Percentiles rank a stretch among this genome's conserved stretches.
Conservation (phyloP, 2,888 invertebrate species). For the Eilema griseolum region DNA sequence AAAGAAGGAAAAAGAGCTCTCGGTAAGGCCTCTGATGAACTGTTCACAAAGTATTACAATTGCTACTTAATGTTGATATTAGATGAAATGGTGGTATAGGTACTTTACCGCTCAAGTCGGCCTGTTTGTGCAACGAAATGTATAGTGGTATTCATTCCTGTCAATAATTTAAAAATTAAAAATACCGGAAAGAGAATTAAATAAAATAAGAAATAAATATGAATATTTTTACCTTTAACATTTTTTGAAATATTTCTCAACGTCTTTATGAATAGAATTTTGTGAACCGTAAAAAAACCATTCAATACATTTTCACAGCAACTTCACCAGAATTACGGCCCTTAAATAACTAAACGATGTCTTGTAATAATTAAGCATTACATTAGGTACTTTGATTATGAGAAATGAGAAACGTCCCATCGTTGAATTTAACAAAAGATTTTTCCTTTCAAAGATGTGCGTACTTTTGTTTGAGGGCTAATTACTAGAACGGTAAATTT, state of each 20-base stretch:
- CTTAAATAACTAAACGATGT: conserved; percentile 40
- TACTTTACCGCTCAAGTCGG: no score
- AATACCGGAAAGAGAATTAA: neutral
- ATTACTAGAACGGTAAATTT: conserved; percentile 59
- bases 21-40: no score
- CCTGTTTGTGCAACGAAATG: no score
- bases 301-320: neutral
- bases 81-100: no score
- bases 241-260: neutral
- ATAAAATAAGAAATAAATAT: no score
- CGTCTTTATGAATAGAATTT: neutral
- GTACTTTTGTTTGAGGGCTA: conserved; percentile 44
- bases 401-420: conserved; percentile 20
- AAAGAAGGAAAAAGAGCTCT: no score
- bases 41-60: no score
- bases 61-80: no score
- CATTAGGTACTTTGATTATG: conserved; percentile 34
- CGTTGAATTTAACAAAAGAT: conserved; percentile 53
- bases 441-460: conserved; percentile 50
- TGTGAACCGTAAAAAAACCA: neutral
- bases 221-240: no score
- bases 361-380: conserved; percentile 53
- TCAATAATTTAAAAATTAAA: neutral
- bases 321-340: conserved; percentile 11
- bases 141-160: no score